Evolutionary conservation across 1,140 invertebrate species (phyloP), one percentile per base, ranked within the genome.

Genomic region (Penaeus japonicus): DNA sequence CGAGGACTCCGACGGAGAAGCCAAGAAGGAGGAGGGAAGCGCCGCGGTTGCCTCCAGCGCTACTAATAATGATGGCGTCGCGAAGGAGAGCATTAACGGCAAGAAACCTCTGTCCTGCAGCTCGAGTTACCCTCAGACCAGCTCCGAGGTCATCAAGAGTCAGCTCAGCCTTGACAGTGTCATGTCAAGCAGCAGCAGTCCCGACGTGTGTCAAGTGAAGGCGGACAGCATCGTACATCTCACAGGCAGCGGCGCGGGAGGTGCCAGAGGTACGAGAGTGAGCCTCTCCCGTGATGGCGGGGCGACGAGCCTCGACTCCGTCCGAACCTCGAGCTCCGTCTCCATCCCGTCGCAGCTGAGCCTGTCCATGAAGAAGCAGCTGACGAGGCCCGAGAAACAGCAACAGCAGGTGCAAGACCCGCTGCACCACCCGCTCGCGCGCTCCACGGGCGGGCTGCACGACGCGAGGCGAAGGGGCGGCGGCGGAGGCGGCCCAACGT

Each of bases 201-300:
- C 30, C 10, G 39, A 77, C n/a, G n/a, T 39, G 18, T 73, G 35
- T 32, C 27, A 73, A 17, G 70, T 73, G 24, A 80, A 59, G 57
- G 55, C 75, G 53, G 87, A 88, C 12, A 88, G 87, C 54, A 53
- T 88, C 17, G 87, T 88, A n/a, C 80, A 88, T 32, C 87, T 88
- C 27, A 65, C 30, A 15, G 59, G 65, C 18, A 59, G 65, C 18
- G 59, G 81, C 17, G 55, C 32, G 22, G 77, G 80, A 7, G 80
- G 79, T 20, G 35, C 24, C 32, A 62, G 70, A 32, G 35, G n/a
- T 32, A 77, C 80, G 20, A 47, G 24, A 18, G 87, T 88, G 18
- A 77, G 47, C 24, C 62, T 88, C 20, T 47, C 81, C 17, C 86
- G 53, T 12, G 79, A 30, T 10, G 35, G 27, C 10, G 53, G 57